These are phyloP conservation scores for Pangasianodon hypophthalmus DNA, from an alignment of 2,113 vertebrate species.

Conservation along the genomic window DNA sequence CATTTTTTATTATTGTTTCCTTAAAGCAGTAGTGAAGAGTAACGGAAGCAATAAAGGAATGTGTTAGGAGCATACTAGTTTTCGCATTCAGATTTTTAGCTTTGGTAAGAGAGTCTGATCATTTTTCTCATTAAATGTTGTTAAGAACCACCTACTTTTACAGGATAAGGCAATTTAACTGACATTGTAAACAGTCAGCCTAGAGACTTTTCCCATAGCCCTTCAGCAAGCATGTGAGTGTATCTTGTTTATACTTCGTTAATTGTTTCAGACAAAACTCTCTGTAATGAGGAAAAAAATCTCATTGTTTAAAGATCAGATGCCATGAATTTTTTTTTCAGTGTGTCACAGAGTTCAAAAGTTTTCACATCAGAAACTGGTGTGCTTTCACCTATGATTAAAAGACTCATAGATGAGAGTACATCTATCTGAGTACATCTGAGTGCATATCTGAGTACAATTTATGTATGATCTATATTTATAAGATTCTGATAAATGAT, in stretches of 20 bases:
- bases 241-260: neutral
- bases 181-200: neutral
- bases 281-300: neutral
- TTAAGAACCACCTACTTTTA: neutral
- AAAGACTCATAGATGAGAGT: neutral
- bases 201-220: neutral
- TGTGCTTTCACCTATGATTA: neutral
- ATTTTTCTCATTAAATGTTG: neutral
- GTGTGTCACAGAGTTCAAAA: slow-evolving; percentile 5
- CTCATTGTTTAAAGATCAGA: neutral
- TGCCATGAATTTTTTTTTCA: neutral
- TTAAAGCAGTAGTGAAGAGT: neutral
- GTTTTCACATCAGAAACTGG: neutral
- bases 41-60: neutral
- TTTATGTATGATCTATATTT: too few species aligned
- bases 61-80: neutral
- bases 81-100: neutral
- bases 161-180: neutral
- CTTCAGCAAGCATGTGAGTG: neutral
- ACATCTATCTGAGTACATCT: neutral
- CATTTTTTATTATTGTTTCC: neutral
- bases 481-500: neutral
- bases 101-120: neutral
- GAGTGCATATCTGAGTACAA: neutral
- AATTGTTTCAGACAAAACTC: neutral